phyloP scores from a whole-genome alignment of 2,888 invertebrate genomes.

The Eledone cirrhosa region DNA sequence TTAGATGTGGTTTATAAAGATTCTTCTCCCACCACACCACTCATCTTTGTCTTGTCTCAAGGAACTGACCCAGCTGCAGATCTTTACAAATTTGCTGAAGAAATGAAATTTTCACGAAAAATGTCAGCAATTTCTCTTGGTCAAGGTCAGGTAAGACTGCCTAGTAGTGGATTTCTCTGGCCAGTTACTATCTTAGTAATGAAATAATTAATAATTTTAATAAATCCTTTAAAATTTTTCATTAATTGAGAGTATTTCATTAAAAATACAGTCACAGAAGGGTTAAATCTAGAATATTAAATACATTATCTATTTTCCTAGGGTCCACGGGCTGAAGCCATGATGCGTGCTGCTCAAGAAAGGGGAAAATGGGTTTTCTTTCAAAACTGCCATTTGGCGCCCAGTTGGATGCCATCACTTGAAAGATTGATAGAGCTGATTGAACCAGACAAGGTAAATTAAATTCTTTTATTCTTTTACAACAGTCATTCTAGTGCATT shows the following conservation, averaged over 20 bases:
- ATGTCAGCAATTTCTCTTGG: constrained; percentile 86
- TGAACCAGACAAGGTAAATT: constrained; percentile 72
- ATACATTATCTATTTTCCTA: constrained; percentile 36
- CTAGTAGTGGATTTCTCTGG: too few relatives aligned
- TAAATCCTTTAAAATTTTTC: too few relatives aligned
- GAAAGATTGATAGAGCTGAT: constrained; percentile 83
- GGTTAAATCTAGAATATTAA: neutral
- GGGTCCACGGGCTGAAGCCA: constrained; percentile 81
- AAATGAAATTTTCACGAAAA: constrained; percentile 69
- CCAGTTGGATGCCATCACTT: constrained; percentile 87
- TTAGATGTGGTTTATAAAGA: constrained; percentile 67
- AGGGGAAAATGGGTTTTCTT: constrained; percentile 89
- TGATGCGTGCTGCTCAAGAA: constrained; percentile 79
- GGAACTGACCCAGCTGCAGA: constrained; percentile 69
- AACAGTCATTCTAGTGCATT: too few relatives aligned
- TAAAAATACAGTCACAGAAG: too few relatives aligned
- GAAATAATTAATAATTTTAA: too few relatives aligned
- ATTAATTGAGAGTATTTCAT: too few relatives aligned
- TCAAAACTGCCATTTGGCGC: constrained; percentile 89
- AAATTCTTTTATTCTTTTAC: too few relatives aligned
- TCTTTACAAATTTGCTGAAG: constrained; percentile 68
- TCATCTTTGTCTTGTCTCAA: constrained; percentile 68
- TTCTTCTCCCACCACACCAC: constrained; percentile 67
- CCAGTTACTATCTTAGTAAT: too few relatives aligned
- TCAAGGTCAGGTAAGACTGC: constrained; percentile 76